phyloP scores from a whole-genome alignment of 1,140 invertebrate genomes.

The Armadillidium nasatum region DNA sequence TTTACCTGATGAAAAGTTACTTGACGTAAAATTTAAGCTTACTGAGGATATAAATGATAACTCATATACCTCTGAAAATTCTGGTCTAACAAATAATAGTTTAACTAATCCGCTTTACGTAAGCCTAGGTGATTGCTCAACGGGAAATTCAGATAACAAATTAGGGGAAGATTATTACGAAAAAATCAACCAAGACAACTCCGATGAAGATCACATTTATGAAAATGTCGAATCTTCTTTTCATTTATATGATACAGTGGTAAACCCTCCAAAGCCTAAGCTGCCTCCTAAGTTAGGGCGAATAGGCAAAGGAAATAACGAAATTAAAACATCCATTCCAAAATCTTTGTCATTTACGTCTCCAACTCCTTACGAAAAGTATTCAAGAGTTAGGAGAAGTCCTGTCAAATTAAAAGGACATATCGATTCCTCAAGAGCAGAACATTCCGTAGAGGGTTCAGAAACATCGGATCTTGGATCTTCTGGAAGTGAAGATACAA shows the following conservation, averaged over 20 bases:
- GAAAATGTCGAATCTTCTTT: not conserved
- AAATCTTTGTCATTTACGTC: not conserved
- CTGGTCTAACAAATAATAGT: not conserved
- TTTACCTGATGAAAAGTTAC: not conserved
- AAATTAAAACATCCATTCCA: not conserved
- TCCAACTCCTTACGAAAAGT: too few species aligned
- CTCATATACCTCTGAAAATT: not conserved
- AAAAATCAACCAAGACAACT: not conserved
- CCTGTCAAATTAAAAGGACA: too few species aligned
- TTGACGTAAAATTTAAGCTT: not conserved
- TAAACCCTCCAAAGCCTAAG: not conserved
- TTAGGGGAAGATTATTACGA: not conserved
- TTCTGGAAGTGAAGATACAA: not conserved
- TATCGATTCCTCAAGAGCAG: too few species aligned
- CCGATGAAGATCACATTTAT: constrained; percentile 1
- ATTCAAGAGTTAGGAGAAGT: too few species aligned
- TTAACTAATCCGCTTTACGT: not conserved
- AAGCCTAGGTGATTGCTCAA: not conserved
- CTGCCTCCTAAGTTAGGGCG: not conserved
- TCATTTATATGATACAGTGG: not conserved
- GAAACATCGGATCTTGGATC: not conserved
- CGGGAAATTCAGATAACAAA: not conserved
- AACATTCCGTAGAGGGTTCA: not conserved
- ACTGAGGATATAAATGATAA: not conserved
- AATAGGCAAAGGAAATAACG: not conserved